phyloP scores from a whole-genome alignment of 2,797 vertebrate genomes.

The Salmo trutta region DNA sequence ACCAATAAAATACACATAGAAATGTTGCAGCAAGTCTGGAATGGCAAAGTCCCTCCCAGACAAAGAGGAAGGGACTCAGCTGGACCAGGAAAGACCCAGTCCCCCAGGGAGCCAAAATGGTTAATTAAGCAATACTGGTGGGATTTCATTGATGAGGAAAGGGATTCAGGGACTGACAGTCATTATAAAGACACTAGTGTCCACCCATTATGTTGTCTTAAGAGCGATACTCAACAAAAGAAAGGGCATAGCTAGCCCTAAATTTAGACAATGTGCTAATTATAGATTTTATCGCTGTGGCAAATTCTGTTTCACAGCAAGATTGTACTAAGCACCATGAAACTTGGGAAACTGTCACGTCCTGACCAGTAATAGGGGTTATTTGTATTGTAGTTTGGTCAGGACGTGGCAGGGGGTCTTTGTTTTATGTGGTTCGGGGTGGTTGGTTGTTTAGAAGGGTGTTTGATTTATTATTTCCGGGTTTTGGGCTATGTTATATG shows the following conservation, averaged over 20 bases:
- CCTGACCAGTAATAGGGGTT: too few species aligned
- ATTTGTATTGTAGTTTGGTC: too few species aligned
- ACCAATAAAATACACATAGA: background rate
- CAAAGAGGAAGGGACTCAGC: conserved; percentile 52
- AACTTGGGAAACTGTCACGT: background rate
- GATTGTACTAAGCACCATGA: too few species aligned
- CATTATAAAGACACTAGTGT: background rate
- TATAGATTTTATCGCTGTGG: background rate
- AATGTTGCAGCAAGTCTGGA: conserved; percentile 32
- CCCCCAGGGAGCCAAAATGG: conserved; percentile 52
- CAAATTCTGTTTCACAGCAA: background rate
- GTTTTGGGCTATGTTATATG: too few species aligned
- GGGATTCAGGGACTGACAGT: conserved; percentile 21
- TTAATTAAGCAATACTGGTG: conserved; percentile 58
- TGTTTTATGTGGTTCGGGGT: too few species aligned
- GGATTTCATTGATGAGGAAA: conserved; percentile 46
- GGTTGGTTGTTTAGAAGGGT: too few species aligned
- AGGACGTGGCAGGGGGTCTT: too few species aligned
- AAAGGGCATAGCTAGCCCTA: background rate
- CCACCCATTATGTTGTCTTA: background rate
- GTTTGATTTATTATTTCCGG: too few species aligned
- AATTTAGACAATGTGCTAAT: background rate
- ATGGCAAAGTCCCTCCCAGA: conserved; percentile 56
- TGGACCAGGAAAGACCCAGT: conserved; percentile 66
- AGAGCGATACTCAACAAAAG: background rate